Evolutionary conservation across 2,888 invertebrate species (phyloP).

Genomic region (Melanargia galathea): DNA sequence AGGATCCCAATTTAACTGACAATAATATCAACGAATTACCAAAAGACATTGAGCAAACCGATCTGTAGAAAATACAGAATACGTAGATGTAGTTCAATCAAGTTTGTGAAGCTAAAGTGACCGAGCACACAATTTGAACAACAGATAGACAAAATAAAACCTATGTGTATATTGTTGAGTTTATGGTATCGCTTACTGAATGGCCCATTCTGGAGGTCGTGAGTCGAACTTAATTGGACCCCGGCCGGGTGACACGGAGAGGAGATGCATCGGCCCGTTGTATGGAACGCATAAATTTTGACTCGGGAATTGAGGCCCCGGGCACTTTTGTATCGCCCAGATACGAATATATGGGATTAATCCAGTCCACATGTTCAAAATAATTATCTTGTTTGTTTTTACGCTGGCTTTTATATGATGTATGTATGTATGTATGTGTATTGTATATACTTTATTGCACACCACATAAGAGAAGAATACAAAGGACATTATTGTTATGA

Average conservation of each 20-base stretch:
- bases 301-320: conserved; percentile 35
- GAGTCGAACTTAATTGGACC: conserved; percentile 80
- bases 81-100: too few relatives aligned
- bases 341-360: conserved; percentile 17
- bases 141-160: too few relatives aligned
- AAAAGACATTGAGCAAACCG: too few relatives aligned
- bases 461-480: too few relatives aligned
- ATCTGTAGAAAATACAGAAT: too few relatives aligned
- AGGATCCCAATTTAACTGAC: too few relatives aligned
- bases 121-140: too few relatives aligned
- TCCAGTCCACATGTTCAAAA: conserved; percentile 11
- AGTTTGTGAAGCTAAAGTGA: too few relatives aligned
- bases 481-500: too few relatives aligned
- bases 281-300: conserved; percentile 77
- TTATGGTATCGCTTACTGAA: conserved; percentile 45
- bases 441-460: too few relatives aligned
- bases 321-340: conserved; percentile 54
- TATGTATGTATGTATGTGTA: background rate
- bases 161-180: background rate
- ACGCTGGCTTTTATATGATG: background rate
- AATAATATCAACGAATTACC: too few relatives aligned
- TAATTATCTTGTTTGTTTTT: conserved; percentile 18
- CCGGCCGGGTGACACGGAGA: conserved; percentile 78
- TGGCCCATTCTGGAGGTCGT: conserved; percentile 69
- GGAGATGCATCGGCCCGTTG: conserved; percentile 76